Percentiles rank a stretch among this genome's conserved stretches.
Conservation (phyloP, 2,113 vertebrate genomes). For the Pelodiscus sinensis region DNA sequence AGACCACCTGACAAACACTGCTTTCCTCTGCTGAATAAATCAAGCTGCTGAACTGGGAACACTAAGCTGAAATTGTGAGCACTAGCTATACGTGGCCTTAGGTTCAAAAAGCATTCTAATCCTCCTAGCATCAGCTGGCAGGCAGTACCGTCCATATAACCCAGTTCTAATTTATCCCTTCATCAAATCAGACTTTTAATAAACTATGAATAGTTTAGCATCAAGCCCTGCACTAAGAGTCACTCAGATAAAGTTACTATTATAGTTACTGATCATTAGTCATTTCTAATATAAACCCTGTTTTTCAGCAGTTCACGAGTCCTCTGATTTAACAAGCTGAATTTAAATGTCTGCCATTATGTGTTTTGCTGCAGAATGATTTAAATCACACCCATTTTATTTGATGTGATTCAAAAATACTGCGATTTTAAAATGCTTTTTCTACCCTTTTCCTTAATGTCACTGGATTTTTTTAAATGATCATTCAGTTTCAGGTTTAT, state of each 20-base stretch:
- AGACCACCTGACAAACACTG: slow-evolving; percentile 42
- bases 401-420: neutral
- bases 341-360: neutral
- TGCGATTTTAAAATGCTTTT: neutral
- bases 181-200: neutral
- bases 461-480: neutral
- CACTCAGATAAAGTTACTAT: neutral
- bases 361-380: neutral
- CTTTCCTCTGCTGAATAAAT: slow-evolving; percentile 18
- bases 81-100: neutral
- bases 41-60: slow-evolving; percentile 11
- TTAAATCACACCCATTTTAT: rapidly evolving
- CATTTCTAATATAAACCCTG: neutral
- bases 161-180: slow-evolving; percentile 4
- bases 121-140: neutral
- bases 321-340: neutral
- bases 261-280: neutral
- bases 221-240: neutral
- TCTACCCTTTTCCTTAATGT: neutral
- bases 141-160: neutral
- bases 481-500: neutral
- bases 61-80: slow-evolving; percentile 20
- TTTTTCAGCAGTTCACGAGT: neutral
- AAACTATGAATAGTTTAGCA: neutral
- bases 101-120: slow-evolving; percentile 16